These are phyloP conservation scores for Capra hircus DNA, from an alignment of 2,113 vertebrate species.

Conservation along the genomic window DNA sequence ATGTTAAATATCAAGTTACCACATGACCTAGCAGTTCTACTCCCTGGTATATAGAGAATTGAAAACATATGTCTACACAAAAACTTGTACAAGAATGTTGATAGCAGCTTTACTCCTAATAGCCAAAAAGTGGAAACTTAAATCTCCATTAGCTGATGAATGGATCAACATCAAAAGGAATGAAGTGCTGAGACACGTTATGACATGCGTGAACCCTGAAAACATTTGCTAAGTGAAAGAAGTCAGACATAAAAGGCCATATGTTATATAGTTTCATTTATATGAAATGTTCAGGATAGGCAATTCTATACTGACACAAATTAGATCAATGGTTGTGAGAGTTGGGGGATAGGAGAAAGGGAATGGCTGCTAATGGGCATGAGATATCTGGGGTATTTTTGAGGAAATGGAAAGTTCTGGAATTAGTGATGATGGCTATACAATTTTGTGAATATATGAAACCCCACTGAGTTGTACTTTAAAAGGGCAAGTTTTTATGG, in stretches of 20 bases:
- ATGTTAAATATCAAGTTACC: background rate
- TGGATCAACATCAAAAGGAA: background rate
- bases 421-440: background rate
- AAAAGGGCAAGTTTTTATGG: background rate
- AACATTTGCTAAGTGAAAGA: background rate
- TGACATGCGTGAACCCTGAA: background rate
- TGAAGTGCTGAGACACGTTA: background rate
- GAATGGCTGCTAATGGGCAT: background rate
- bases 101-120: background rate
- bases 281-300: background rate
- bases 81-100: background rate
- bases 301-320: background rate
- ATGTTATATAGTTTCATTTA: background rate
- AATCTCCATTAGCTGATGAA: background rate
- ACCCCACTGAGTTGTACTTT: background rate
- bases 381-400: background rate
- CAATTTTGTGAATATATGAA: background rate
- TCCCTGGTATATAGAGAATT: background rate
- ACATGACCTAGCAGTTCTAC: background rate
- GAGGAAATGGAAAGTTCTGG: background rate
- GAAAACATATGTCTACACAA: background rate
- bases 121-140: background rate
- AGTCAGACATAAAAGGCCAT: background rate
- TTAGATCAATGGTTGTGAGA: background rate
- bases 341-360: background rate